Conservation (phyloP, 2,113 vertebrate species). For the Suncus etruscus region DNA sequence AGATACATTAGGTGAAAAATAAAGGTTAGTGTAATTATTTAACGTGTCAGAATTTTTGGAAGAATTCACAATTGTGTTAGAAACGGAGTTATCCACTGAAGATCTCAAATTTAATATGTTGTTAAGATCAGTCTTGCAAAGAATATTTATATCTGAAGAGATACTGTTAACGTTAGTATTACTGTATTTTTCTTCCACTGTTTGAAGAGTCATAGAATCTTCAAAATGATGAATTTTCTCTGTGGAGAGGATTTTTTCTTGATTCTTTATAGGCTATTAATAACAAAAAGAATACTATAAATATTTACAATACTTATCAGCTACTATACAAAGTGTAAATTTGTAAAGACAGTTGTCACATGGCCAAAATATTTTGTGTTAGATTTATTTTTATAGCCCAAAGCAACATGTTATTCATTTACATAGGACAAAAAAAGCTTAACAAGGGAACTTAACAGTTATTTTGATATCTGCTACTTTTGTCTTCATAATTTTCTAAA, state of each 20-base stretch:
- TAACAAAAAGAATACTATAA: conserved; percentile 56
- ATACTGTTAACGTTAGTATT: not conserved
- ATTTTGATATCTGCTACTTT: conserved; percentile 5
- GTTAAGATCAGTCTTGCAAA: conserved; percentile 60
- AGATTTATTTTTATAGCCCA: conserved; percentile 16
- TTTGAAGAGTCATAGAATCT: conserved; percentile 37
- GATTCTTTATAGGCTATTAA: conserved; percentile 72
- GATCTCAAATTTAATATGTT: conserved; percentile 51
- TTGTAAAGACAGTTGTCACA: not conserved
- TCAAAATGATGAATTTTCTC: conserved; percentile 70
- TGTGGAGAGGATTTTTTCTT: conserved; percentile 62
- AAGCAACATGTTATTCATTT: conserved; percentile 38
- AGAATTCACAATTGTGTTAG: conserved; percentile 41
- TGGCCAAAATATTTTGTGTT: not conserved
- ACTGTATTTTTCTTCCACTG: conserved; percentile 66
- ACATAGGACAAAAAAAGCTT: not conserved
- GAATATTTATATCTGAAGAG: conserved; percentile 50
- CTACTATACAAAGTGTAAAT: too few relatives aligned
- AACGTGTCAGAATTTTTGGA: conserved; percentile 58
- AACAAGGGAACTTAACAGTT: conserved; percentile 11
- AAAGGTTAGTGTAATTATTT: conserved; percentile 58
- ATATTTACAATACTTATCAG: not conserved
- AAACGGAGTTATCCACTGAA: conserved; percentile 47
- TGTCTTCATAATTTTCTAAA: conserved; percentile 23
- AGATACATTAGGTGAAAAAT: conserved; percentile 48